Percentiles rank a stretch among this genome's conserved stretches.
Conservation (phyloP, 2,113 vertebrate species). For the Scatophagus argus region DNA sequence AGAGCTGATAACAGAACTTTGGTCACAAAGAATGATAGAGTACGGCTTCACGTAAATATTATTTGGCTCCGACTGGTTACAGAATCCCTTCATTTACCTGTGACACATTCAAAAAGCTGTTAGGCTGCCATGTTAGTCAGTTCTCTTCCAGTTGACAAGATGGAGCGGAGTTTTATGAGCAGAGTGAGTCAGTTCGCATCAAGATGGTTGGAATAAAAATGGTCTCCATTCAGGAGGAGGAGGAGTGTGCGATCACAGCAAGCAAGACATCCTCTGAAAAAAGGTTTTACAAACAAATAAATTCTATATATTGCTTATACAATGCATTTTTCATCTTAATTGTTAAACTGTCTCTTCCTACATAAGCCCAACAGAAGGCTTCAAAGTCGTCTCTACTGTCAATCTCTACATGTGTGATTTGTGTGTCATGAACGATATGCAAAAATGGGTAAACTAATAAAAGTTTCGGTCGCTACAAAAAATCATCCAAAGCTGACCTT, state of each 20-base stretch:
- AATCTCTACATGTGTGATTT: no score
- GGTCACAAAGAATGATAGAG: constrained; percentile 4
- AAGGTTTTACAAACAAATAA: neutral
- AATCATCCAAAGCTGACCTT: neutral
- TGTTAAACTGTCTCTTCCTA: no score
- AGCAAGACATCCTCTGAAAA: neutral
- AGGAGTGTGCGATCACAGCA: neutral
- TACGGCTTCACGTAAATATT: neutral
- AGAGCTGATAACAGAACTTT: neutral
- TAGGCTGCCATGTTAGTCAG: constrained; percentile 35
- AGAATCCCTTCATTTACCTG: neutral
- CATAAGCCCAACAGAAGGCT: no score
- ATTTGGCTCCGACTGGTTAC: neutral
- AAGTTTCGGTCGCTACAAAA: no score
- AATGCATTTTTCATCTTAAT: no score
- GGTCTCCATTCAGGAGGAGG: constrained; percentile 30
- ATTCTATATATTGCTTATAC: neutral
- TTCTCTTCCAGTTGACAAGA: constrained; percentile 31
- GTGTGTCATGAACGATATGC: no score
- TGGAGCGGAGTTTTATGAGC: constrained; percentile 47
- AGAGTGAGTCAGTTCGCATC: constrained; percentile 51
- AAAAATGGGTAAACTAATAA: no score
- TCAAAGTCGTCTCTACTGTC: no score
- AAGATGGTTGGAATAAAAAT: constrained; percentile 40
- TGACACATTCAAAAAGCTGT: constrained; percentile 2